Conservation (phyloP, 2,113 vertebrate genomes). For the Forbesichthys papilliferus region DNA sequence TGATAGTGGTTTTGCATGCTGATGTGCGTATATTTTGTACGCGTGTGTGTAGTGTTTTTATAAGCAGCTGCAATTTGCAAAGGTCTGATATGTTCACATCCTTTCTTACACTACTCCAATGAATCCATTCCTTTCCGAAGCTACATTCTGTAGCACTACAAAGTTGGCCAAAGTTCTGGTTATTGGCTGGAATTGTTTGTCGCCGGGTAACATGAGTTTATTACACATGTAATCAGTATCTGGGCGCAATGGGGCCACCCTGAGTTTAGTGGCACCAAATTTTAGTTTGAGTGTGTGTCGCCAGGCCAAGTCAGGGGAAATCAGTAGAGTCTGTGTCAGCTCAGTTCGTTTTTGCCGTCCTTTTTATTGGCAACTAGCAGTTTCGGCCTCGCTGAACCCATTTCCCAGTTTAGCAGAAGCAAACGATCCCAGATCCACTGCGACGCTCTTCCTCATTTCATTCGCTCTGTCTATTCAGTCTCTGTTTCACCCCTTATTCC, state of each 20-base stretch:
- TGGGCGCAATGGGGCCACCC: background rate
- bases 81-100: background rate
- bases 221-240: background rate
- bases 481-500: background rate
- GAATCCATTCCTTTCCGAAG: background rate
- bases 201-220: background rate
- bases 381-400: constrained; percentile 7
- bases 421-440: constrained; percentile 35
- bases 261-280: background rate
- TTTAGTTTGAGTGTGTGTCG: background rate
- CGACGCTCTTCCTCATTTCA: constrained; percentile 3
- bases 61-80: background rate
- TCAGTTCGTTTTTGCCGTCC: background rate
- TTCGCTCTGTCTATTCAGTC: constrained; percentile 11
- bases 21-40: no score
- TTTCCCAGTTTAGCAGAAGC: constrained; percentile 18
- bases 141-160: background rate
- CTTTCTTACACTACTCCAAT: background rate
- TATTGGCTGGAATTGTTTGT: background rate
- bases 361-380: constrained; percentile 2
- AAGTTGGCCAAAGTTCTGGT: background rate
- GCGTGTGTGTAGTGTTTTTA: no score
- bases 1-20: no score
- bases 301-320: background rate
- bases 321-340: background rate